Conservation (phyloP, 2,113 vertebrate genomes). For the Brevimyrus niger region DNA sequence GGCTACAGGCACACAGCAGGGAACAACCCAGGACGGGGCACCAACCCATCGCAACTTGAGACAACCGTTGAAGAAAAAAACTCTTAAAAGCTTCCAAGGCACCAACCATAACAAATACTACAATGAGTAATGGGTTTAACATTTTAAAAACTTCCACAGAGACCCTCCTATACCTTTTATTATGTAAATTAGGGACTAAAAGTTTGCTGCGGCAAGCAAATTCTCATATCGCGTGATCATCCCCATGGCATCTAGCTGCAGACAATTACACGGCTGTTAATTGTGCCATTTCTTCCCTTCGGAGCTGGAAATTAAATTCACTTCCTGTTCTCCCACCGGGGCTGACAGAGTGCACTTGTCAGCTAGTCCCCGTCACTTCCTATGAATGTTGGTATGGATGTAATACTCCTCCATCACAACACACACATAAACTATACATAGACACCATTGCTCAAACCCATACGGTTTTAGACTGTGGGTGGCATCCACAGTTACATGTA, state of each 20-base stretch:
- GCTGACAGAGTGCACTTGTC: neutral
- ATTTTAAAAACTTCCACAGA: neutral
- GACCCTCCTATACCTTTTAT: neutral
- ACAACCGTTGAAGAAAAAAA: neutral
- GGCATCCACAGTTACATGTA: neutral
- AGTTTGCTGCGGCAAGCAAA: neutral
- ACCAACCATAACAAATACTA: neutral
- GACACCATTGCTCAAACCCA: neutral
- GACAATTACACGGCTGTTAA: neutral
- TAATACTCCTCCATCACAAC: neutral
- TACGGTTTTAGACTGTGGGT: neutral
- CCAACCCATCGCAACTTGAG: neutral
- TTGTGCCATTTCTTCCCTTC: neutral
- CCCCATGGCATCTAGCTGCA: neutral
- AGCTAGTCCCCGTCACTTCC: neutral
- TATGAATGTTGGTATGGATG: neutral
- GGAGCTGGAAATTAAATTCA: neutral
- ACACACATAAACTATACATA: neutral
- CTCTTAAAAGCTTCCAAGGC: neutral
- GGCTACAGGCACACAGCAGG: neutral
- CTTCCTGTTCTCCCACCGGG: neutral
- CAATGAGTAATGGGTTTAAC: neutral
- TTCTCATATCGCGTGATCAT: neutral
- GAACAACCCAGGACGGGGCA: neutral
- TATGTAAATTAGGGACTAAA: neutral